Percentiles rank a stretch among this genome's conserved stretches.
These are phyloP conservation scores for Hycleus cichorii DNA, from an alignment of 1,140 invertebrate species.

Conservation along the genomic window DNA sequence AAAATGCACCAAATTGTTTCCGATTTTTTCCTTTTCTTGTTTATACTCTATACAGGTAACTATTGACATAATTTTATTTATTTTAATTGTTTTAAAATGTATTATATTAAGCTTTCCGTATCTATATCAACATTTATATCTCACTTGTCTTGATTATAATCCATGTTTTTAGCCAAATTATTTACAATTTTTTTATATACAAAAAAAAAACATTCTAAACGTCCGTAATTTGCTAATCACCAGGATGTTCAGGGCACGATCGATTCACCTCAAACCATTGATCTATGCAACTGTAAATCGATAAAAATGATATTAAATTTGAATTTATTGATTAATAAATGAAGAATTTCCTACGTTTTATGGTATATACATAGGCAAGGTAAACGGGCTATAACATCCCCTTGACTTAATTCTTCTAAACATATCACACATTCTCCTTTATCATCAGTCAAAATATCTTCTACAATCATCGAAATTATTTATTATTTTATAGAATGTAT, in stretches of 20 bases:
- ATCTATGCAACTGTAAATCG: constrained; percentile 78
- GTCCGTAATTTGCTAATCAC: constrained; percentile 59
- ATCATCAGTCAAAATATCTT: constrained; percentile 91
- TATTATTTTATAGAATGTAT: neutral
- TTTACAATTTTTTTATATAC: constrained; percentile 20
- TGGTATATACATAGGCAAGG: constrained; percentile 99
- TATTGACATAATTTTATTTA: no score
- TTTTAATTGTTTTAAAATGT: no score
- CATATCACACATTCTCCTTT: constrained; percentile 99
- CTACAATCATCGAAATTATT: constrained; percentile 56
- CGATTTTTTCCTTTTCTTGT: no score
- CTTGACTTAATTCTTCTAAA: constrained; percentile 90
- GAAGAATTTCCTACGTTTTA: constrained; percentile 67
- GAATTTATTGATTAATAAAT: constrained; percentile 2
- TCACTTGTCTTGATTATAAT: no score
- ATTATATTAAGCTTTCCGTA: no score
- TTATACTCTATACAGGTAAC: no score
- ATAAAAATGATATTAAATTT: constrained; percentile 28
- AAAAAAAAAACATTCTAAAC: constrained; percentile 1
- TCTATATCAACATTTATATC: no score
- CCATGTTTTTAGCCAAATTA: neutral
- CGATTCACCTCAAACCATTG: constrained; percentile 97
- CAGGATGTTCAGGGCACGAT: constrained; percentile 93
- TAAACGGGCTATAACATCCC: constrained; percentile 93
- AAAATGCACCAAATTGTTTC: no score